A percentile compares a stretch with the other conserved stretches of the same genome.
Evolutionary conservation across 2,113 vertebrate species (phyloP).

Genomic region (Periophthalmus modestus): DNA sequence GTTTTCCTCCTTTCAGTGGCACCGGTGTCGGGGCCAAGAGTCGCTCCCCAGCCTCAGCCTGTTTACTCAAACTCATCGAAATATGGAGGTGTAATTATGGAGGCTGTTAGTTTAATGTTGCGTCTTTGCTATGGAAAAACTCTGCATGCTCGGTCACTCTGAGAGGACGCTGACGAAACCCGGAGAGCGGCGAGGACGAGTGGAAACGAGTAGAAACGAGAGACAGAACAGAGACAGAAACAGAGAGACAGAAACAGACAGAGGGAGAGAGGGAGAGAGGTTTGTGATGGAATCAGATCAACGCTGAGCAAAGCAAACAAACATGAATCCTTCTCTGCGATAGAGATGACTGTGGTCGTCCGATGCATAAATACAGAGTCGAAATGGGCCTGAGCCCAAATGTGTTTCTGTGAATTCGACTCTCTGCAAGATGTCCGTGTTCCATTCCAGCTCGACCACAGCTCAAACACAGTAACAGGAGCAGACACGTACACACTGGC

Average conservation of each 20-base stretch:
- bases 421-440: slow-evolving; percentile 69
- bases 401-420: slow-evolving; percentile 71
- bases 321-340: slow-evolving; percentile 72
- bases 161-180: slow-evolving; percentile 59
- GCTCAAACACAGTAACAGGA: slow-evolving; percentile 70
- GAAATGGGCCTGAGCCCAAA: slow-evolving; percentile 70
- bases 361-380: slow-evolving; percentile 70
- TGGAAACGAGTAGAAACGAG: slow-evolving; percentile 27
- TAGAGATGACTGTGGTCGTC: slow-evolving; percentile 70
- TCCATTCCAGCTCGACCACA: slow-evolving; percentile 72
- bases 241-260: slow-evolving; percentile 25
- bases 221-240: background rate
- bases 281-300: slow-evolving; percentile 63
- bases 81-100: slow-evolving; percentile 76
- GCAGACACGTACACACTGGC: slow-evolving; percentile 61
- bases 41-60: slow-evolving; percentile 64
- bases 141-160: slow-evolving; percentile 66
- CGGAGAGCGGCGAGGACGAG: slow-evolving; percentile 54
- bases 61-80: slow-evolving; percentile 78
- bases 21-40: slow-evolving; percentile 64
- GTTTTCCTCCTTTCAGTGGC: slow-evolving; percentile 73
- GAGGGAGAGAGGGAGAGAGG: too few relatives aligned
- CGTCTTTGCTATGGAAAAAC: slow-evolving; percentile 69
- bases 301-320: slow-evolving; percentile 69
- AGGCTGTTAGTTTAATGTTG: slow-evolving; percentile 72